Conservation (phyloP, 1,140 invertebrate genomes). For the Dreissena polymorpha region DNA sequence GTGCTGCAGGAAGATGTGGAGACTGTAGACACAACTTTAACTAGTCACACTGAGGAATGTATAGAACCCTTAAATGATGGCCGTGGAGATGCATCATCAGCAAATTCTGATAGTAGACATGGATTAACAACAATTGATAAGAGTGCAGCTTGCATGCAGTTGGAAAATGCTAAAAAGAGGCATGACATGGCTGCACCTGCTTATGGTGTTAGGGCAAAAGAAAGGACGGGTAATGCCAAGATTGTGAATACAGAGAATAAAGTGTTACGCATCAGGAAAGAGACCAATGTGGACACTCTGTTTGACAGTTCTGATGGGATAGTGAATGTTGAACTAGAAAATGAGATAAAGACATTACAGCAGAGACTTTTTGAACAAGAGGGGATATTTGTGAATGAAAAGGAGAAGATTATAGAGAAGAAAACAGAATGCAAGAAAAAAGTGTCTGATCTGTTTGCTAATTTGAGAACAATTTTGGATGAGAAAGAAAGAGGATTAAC, state of each 20-base stretch:
- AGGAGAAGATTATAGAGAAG: constrained; percentile 4
- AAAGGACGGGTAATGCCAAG: not conserved
- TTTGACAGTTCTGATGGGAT: not conserved
- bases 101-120: too few relatives aligned
- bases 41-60: too few relatives aligned
- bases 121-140: too few relatives aligned
- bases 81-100: too few relatives aligned
- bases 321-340: not conserved
- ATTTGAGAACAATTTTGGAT: constrained; percentile 22
- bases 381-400: constrained; percentile 2
- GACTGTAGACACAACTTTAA: too few relatives aligned
- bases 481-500: constrained; percentile 31
- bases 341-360: not conserved
- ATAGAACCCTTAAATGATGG: too few relatives aligned
- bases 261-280: too few relatives aligned
- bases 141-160: too few relatives aligned
- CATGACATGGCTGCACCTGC: not conserved
- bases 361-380: constrained; percentile 38
- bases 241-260: not conserved
- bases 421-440: constrained; percentile 1
- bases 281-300: not conserved
- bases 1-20: too few relatives aligned
- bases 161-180: not conserved
- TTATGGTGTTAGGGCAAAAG: not conserved
- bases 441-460: constrained; percentile 16